These are phyloP conservation scores for Pristionchus exspectatus DNA, from an alignment of 2,888 invertebrate species.

Conservation along the genomic window DNA sequence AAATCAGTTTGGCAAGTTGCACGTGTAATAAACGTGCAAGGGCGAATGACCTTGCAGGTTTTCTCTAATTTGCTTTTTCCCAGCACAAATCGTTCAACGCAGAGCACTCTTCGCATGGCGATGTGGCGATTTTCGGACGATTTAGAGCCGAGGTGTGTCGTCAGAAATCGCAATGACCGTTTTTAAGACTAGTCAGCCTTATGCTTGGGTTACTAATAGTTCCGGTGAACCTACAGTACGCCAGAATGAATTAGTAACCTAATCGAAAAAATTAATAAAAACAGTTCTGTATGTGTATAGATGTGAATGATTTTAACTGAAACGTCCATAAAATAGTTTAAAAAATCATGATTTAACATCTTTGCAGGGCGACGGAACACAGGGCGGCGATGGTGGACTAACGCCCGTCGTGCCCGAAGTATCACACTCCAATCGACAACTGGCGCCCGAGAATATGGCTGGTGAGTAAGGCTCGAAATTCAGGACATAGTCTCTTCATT, in stretches of 20 bases:
- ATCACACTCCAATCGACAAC: background rate
- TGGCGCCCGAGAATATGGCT: background rate
- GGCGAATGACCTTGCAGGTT: background rate
- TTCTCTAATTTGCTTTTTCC: background rate
- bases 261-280: background rate
- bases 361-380: background rate
- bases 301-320: no score
- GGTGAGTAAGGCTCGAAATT: background rate
- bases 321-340: no score
- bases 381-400: background rate
- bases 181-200: background rate
- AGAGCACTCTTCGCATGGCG: constrained; percentile 20
- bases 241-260: no score
- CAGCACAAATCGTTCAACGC: constrained; percentile 33
- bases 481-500: no score
- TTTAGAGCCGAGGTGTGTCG: background rate
- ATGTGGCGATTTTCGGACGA: background rate
- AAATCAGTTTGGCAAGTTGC: background rate
- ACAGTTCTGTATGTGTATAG: background rate
- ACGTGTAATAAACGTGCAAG: background rate
- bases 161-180: background rate
- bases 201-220: background rate
- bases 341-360: background rate
- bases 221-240: no score
- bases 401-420: constrained; percentile 1